These are phyloP conservation scores for Meteorus cinctellus DNA, from an alignment of 2,888 invertebrate genomes.

Conservation along the genomic window DNA sequence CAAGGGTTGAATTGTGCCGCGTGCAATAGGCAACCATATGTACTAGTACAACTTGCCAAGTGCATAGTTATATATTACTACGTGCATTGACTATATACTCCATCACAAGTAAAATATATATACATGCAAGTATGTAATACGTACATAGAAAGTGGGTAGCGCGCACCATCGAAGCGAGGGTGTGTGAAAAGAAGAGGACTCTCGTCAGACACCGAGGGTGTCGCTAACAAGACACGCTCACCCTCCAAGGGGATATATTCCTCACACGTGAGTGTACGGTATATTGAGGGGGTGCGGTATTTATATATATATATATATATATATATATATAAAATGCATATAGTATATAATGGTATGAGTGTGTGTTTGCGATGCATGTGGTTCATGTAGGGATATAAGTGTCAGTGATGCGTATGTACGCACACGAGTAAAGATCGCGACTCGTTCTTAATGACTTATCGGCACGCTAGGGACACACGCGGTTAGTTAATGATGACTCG, in stretches of 20 bases:
- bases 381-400: constrained; percentile 11
- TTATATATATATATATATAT: constrained; percentile 14
- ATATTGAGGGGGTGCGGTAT: constrained; percentile 10
- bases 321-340: constrained; percentile 1
- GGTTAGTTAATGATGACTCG: constrained; percentile 64
- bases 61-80: constrained; percentile 38
- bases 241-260: constrained; percentile 64
- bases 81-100: constrained; percentile 26
- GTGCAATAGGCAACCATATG: constrained; percentile 7
- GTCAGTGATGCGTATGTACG: constrained; percentile 45
- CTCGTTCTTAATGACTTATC: constrained; percentile 70
- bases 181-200: constrained; percentile 61
- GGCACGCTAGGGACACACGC: constrained; percentile 58
- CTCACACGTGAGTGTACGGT: constrained; percentile 47
- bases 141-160: constrained; percentile 22
- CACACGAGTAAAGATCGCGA: constrained; percentile 50
- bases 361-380: background rate
- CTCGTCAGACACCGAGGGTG: constrained; percentile 72
- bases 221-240: constrained; percentile 72
- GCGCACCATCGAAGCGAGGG: constrained; percentile 42
- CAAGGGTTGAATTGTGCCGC: constrained; percentile 34
- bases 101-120: constrained; percentile 18
- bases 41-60: constrained; percentile 30
- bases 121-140: background rate
- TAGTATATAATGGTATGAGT: constrained; percentile 22